Conservation (phyloP, 1,140 invertebrate genomes). For the Panagrolaimus sp. region DNA sequence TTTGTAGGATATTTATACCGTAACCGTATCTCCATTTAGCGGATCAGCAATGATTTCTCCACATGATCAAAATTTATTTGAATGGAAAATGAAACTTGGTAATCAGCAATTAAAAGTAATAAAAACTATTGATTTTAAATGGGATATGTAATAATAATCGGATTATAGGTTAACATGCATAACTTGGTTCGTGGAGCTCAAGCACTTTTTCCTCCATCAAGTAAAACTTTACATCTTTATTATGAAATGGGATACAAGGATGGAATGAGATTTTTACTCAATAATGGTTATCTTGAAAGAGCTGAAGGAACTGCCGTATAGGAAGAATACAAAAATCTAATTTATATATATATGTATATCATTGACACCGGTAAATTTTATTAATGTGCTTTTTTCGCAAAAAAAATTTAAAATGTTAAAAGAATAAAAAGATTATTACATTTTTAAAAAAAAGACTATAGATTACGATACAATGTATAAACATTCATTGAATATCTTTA, state of each 20-base stretch:
- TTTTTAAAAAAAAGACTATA: too few species aligned
- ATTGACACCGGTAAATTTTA: not conserved
- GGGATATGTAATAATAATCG: constrained; percentile 33
- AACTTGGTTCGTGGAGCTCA: constrained; percentile 60
- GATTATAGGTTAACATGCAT: constrained; percentile 59
- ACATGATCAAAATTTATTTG: constrained; percentile 52
- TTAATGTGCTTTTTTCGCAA: too few species aligned
- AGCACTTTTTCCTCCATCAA: constrained; percentile 60
- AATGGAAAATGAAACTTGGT: constrained; percentile 48
- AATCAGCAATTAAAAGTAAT: constrained; percentile 43
- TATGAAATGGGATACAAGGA: constrained; percentile 60
- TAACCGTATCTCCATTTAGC: constrained; percentile 61
- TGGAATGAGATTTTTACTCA: constrained; percentile 59
- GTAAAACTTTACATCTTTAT: constrained; percentile 55
- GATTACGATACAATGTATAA: too few species aligned
- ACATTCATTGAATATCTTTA: too few species aligned
- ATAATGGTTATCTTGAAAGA: constrained; percentile 56
- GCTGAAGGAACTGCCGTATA: constrained; percentile 41
- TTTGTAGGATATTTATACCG: constrained; percentile 60
- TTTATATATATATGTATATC: not conserved
- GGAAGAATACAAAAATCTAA: not conserved
- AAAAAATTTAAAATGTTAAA: too few species aligned
- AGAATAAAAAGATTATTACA: too few species aligned
- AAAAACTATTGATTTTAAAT: too few species aligned
- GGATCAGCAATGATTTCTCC: constrained; percentile 44